phyloP scores from a whole-genome alignment of 2,113 vertebrate genomes.

The Hyperopisus bebe region DNA sequence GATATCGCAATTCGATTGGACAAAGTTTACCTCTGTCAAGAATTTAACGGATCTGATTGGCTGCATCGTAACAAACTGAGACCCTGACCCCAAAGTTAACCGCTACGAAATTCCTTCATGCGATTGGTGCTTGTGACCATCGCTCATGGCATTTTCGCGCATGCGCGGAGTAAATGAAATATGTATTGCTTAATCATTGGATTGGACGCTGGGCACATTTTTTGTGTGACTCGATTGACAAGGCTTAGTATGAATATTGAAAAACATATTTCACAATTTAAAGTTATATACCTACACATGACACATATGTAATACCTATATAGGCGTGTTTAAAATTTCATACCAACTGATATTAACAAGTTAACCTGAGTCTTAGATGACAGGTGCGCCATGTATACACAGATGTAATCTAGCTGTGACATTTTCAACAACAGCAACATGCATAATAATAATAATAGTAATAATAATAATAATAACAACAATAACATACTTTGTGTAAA shows the following conservation, averaged over 20 bases:
- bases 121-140: slow-evolving; percentile 10
- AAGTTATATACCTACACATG: neutral
- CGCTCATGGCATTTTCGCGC: neutral
- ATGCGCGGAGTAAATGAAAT: neutral
- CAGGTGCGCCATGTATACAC: neutral
- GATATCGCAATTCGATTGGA: slow-evolving; percentile 26
- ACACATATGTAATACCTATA: neutral
- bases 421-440: neutral
- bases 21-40: slow-evolving; percentile 13
- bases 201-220: neutral
- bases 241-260: neutral
- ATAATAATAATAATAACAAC: neutral
- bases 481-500: neutral
- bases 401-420: neutral
- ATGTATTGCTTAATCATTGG: neutral
- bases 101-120: neutral
- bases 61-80: neutral
- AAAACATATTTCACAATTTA: neutral
- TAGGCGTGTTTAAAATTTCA: neutral
- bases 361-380: neutral
- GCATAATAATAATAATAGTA: neutral
- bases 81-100: slow-evolving; percentile 4
- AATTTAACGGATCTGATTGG: neutral
- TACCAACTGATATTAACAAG: neutral
- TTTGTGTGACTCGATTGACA: slow-evolving; percentile 3